Evolutionary conservation across 92 coral and sea anemone species (phyloP).

Genomic region (Plumapathes pennacea): DNA sequence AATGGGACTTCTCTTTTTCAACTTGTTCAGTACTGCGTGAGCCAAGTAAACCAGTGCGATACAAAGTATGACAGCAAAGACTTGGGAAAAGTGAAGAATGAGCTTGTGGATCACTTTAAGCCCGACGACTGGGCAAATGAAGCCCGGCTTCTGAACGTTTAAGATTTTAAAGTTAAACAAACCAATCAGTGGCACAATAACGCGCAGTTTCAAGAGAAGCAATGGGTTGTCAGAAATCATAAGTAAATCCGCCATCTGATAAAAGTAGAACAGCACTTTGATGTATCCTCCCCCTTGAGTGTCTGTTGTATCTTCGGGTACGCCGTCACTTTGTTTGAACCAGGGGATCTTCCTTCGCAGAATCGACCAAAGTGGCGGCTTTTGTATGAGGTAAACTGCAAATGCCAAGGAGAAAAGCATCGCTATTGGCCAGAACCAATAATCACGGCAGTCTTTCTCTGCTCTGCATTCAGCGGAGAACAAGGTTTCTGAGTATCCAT

Average conservation of each 20-base stretch:
- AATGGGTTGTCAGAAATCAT: neutral
- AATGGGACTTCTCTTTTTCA: too few relatives aligned
- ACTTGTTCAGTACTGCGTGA: too few relatives aligned
- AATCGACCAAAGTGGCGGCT: neutral
- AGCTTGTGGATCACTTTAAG: too few relatives aligned
- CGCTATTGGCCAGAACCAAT: constrained; percentile 48
- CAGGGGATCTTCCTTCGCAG: neutral
- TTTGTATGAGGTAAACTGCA: constrained; percentile 16
- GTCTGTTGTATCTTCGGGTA: too few relatives aligned
- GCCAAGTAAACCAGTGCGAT: too few relatives aligned
- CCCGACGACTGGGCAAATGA: too few relatives aligned
- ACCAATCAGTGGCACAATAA: too few relatives aligned
- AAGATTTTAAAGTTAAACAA: too few relatives aligned
- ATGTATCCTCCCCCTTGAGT: constrained; percentile 13
- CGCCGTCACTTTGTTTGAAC: neutral
- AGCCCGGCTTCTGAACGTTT: too few relatives aligned
- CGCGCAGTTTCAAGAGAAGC: too few relatives aligned
- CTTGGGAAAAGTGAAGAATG: too few relatives aligned
- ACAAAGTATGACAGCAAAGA: too few relatives aligned
- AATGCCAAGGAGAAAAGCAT: constrained; percentile 16
- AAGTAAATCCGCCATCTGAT: constrained; percentile 3
- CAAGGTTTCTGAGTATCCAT: constrained; percentile 22
- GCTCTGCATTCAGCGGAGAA: constrained; percentile 27
- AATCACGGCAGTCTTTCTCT: constrained; percentile 21
- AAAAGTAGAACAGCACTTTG: constrained; percentile 13